Evolutionary conservation across 2,113 vertebrate genomes (phyloP).

Genomic region (human): GRCh38 chr9:26201501-26202000

Average conservation of each 20-base stretch:
- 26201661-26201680: not conserved
- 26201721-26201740: not conserved
- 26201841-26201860: not conserved
- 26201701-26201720: not conserved
- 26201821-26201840: not conserved
- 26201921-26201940: not conserved
- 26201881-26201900: not conserved
- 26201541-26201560: not conserved
- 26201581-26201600: not conserved
- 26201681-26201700: not conserved
- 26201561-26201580: not conserved
- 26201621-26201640: not conserved
- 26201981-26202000: not conserved
- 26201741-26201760: not conserved
- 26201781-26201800: not conserved
- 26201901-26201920: not conserved
- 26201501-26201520: accelerated
- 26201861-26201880: not conserved
- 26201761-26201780: not conserved
- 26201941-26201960: slow-evolving; percentile 4
- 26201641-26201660: not conserved
- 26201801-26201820: slow-evolving; percentile 24
- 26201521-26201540: not conserved
- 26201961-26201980: not conserved
- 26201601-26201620: not conserved